These are phyloP conservation scores for Brachionus asplanchnoidis DNA, from an alignment of 1,140 invertebrate genomes.

Conservation along the genomic window DNA sequence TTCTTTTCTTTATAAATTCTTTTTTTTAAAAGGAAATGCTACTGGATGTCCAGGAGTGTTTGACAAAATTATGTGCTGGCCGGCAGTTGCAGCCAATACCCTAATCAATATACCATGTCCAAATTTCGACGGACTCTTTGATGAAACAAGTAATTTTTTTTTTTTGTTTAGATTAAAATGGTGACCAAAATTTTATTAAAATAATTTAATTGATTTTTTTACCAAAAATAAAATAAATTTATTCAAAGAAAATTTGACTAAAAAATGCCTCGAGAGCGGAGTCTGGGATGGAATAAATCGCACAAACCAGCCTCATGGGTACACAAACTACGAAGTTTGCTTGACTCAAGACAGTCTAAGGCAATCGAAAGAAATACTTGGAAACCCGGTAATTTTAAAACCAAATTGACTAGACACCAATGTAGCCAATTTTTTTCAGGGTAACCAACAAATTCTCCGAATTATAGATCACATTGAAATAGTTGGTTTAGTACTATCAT, in stretches of 20 bases:
- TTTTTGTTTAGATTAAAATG: background rate
- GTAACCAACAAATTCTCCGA: background rate
- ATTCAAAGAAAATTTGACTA: constrained; percentile 3
- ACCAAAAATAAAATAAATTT: background rate
- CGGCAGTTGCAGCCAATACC: background rate
- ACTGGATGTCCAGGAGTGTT: background rate
- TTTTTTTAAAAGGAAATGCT: background rate
- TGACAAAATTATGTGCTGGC: constrained; percentile 33
- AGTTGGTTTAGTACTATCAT: constrained; percentile 15
- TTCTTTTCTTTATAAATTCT: background rate
- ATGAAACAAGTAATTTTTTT: background rate
- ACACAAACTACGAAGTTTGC: constrained; percentile 16
- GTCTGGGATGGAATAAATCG: constrained; percentile 18
- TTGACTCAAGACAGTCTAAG: background rate
- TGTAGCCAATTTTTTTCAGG: background rate
- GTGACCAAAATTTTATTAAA: no score
- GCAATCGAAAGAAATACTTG: background rate
- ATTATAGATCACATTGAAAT: constrained; percentile 28
- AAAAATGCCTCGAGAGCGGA: background rate
- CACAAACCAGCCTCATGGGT: background rate
- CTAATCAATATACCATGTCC: constrained; percentile 6
- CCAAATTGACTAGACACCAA: background rate
- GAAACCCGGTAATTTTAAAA: background rate
- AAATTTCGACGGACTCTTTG: constrained; percentile 27
- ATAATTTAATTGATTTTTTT: no score